Evolutionary conservation across 2,797 vertebrate species (phyloP).

Genomic region (Buceros bicornis): DNA sequence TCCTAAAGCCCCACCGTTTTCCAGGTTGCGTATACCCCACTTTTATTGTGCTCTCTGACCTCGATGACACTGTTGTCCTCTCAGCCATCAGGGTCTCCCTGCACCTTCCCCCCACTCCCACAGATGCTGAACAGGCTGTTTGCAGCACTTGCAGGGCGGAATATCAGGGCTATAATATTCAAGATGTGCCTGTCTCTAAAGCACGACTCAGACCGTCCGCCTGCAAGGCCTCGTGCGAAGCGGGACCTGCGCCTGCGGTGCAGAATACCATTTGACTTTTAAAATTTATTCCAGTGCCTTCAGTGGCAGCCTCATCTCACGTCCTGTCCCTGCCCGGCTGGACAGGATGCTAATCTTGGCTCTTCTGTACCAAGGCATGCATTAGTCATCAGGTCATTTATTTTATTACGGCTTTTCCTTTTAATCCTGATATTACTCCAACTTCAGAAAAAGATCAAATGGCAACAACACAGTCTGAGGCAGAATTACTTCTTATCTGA

Average conservation of each 20-base stretch:
- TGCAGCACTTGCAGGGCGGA: rapidly evolving
- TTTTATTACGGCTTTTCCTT: neutral
- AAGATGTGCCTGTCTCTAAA: neutral
- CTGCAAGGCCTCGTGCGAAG: neutral
- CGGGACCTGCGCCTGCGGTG: rapidly evolving
- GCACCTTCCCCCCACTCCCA: rapidly evolving
- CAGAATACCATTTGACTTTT: neutral
- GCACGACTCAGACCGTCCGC: rapidly evolving
- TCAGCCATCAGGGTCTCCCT: too few relatives aligned
- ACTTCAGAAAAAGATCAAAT: neutral
- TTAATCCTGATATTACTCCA: neutral
- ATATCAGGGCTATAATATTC: neutral
- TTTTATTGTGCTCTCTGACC: neutral
- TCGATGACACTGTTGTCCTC: rapidly evolving
- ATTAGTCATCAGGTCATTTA: constrained; percentile 56
- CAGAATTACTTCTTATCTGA: neutral
- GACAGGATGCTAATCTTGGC: neutral
- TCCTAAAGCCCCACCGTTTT: neutral
- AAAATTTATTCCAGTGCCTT: neutral
- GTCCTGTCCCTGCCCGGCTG: neutral
- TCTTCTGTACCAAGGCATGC: neutral
- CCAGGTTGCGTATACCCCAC: neutral
- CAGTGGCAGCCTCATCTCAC: neutral
- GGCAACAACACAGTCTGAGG: neutral
- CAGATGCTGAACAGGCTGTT: neutral